Evolutionary conservation across 2,797 vertebrate genomes (phyloP), one percentile per base, ranked within the genome.

Genomic region (Chelon auratus): DNA sequence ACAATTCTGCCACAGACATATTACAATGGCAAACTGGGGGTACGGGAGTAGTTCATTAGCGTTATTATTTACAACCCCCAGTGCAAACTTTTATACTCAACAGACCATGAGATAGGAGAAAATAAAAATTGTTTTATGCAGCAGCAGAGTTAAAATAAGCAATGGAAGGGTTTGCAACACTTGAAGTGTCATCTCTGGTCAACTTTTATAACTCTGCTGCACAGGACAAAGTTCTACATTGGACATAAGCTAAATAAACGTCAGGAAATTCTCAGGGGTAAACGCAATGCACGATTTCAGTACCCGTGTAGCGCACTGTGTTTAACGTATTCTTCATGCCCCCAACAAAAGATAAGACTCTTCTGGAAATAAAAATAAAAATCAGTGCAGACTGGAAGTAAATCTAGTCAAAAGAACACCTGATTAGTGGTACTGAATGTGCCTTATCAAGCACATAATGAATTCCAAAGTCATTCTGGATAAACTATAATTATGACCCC

Each of bases 331-430:
- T 70, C 39, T 72, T 79, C 5, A 61, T 67, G 54, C 53, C 0
- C 30, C 30, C 30, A 33, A 58, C 14, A 73, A 58, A 52, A 72
- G 22, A 57, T 17, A 55, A 2, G 11, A 56, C 11, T 24, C 47
- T 53, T 30, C 6, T 45, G 58, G 5, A 62, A 60, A 65, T 61
- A 0, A 55, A 63, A 17, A n/a, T 18, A 18, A 65, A 45, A 10
- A 65, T 76, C 81, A 84, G 80, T 77, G 78, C 80, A 74, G 55
- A 18, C 15, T 57, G 22, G 12, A 68, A 65, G 24, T 45, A 37
- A 60, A 71, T 52, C 2, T 39, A 80, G 22, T 58, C 26, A 37
- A 56, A 73, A 26, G 3, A 80, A 59, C 15, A 61, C 13, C 58
- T 4, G 10, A 62, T 47, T 42, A 53, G 37, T 55, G n/a, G 20